Conservation (phyloP, 2,888 invertebrate genomes). For the Beris morrisii region DNA sequence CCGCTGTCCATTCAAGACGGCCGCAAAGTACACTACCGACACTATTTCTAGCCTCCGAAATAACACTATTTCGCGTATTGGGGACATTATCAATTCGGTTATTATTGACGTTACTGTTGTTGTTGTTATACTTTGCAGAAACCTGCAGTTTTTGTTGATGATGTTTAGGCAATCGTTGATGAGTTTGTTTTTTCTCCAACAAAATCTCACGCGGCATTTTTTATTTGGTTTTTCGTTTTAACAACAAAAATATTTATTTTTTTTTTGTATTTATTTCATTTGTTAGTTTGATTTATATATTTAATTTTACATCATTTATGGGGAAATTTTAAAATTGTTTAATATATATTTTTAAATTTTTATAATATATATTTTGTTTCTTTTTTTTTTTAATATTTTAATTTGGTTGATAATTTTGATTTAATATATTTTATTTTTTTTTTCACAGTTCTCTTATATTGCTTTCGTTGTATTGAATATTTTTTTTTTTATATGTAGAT, state of each 20-base stretch:
- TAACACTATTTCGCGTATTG: background rate
- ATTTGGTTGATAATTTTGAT: slow-evolving; percentile 2
- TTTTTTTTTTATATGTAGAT: slow-evolving; percentile 4
- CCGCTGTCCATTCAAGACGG: slow-evolving; percentile 54
- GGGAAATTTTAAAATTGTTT: background rate
- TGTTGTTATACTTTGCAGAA: background rate
- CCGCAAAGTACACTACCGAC: slow-evolving; percentile 44
- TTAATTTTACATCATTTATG: background rate
- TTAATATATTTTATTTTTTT: slow-evolving; percentile 34
- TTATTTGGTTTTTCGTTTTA: background rate
- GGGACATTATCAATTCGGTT: background rate
- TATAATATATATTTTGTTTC: slow-evolving; percentile 13
- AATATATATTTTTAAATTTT: slow-evolving; percentile 15
- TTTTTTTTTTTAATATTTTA: background rate
- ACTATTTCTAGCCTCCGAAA: slow-evolving; percentile 16
- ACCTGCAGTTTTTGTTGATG: slow-evolving; percentile 16
- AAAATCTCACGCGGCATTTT: slow-evolving; percentile 18
- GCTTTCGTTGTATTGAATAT: slow-evolving; percentile 53
- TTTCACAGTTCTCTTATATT: slow-evolving; percentile 52
- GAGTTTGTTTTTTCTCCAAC: slow-evolving; percentile 12
- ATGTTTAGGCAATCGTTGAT: slow-evolving; percentile 36
- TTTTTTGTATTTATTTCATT: background rate
- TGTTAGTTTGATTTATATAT: background rate
- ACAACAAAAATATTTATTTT: background rate
- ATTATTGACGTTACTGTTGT: background rate